A percentile compares a stretch with the other conserved stretches of the same genome.
These are phyloP conservation scores for Cyprinus carpio DNA, from an alignment of 2,113 vertebrate genomes.

Conservation along the genomic window DNA sequence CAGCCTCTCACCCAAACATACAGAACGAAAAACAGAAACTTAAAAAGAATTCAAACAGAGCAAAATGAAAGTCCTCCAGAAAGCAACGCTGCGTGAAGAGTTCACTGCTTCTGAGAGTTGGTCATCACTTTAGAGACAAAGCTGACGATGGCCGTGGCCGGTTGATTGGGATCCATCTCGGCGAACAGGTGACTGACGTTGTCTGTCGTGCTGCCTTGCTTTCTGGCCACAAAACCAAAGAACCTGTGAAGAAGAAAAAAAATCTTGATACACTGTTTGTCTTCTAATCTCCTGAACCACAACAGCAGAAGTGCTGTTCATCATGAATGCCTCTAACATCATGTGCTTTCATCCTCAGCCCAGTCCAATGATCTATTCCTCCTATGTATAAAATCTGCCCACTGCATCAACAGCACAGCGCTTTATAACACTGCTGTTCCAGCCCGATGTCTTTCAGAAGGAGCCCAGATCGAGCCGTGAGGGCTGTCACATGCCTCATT, in stretches of 20 bases:
- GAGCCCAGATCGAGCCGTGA: constrained; percentile 35
- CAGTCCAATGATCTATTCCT: constrained; percentile 48
- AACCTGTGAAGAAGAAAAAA: constrained; percentile 73
- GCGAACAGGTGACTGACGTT: constrained; percentile 97
- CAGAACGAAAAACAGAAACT: constrained; percentile 33
- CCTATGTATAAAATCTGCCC: constrained; percentile 32
- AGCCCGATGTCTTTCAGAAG: constrained; percentile 32
- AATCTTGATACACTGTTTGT: too few relatives aligned
- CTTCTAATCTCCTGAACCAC: background rate
- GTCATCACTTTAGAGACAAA: constrained; percentile 95
- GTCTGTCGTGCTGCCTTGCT: constrained; percentile 97
- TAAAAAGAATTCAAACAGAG: constrained; percentile 49
- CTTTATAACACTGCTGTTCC: too few relatives aligned
- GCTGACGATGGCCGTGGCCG: constrained; percentile 94
- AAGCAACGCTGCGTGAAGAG: constrained; percentile 58
- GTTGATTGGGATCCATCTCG: constrained; percentile 92
- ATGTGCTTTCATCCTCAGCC: constrained; percentile 53
- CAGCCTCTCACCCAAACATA: constrained; percentile 32
- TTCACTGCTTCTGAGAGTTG: constrained; percentile 90
- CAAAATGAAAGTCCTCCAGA: constrained; percentile 58
- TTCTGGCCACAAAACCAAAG: constrained; percentile 95
- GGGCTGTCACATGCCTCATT: constrained; percentile 46
- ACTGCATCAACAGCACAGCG: constrained; percentile 32
- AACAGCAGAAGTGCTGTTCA: background rate
- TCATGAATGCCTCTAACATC: background rate